Conservation (phyloP, 2,797 vertebrate genomes). For the Coendou prehensilis region DNA sequence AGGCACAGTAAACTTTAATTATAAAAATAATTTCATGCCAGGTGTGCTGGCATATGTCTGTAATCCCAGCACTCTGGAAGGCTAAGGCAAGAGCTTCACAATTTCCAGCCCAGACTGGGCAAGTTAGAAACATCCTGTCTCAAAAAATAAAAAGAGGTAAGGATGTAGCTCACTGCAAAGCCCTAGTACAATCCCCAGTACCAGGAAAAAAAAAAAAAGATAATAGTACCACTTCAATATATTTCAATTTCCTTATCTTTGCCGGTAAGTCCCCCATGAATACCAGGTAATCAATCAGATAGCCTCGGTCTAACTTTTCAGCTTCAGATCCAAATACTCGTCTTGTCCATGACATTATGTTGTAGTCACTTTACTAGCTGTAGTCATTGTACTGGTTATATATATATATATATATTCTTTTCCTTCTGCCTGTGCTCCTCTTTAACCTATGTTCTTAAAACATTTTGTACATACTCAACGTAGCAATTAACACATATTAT, state of each 20-base stretch:
- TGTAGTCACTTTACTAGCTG: not conserved
- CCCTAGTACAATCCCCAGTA: not conserved
- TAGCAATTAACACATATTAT: not conserved
- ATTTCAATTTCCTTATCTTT: not conserved
- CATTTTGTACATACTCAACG: not conserved
- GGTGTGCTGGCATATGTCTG: not conserved
- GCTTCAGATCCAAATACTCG: constrained; percentile 1
- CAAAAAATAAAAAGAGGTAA: not conserved
- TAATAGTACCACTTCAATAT: not conserved
- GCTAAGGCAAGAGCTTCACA: not conserved
- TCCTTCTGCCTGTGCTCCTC: not conserved
- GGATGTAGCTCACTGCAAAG: not conserved
- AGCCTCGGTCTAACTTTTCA: not conserved
- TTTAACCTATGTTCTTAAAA: not conserved
- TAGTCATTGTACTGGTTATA: not conserved
- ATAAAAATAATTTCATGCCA: not conserved
- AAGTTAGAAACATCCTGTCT: not conserved
- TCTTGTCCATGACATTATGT: not conserved
- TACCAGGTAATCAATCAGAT: not conserved
- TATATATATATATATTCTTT: not conserved
- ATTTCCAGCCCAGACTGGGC: not conserved
- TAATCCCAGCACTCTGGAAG: not conserved
- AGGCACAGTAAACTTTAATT: not conserved
- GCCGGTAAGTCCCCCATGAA: not conserved
- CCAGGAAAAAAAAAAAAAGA: not conserved